phyloP scores from a whole-genome alignment of 53 echinoderm and acorn worm species.

The Holothuria scabra region DNA sequence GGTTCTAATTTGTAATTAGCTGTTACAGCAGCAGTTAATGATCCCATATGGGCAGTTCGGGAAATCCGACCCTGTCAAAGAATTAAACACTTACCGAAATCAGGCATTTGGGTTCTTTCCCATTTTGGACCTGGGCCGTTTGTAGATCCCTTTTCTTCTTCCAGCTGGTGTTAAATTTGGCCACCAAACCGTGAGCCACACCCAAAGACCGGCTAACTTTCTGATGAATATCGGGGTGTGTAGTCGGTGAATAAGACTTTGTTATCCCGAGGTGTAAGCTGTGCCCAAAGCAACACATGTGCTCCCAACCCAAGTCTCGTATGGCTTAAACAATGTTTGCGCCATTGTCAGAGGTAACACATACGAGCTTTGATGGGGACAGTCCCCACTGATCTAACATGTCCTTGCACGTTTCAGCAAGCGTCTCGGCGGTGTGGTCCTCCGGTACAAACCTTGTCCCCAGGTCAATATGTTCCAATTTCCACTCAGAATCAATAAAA shows the following conservation, averaged over 20 bases:
- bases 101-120: too few species aligned
- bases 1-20: too few species aligned
- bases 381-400: constrained; percentile 39
- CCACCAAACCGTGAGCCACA: constrained; percentile 30
- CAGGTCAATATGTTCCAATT: constrained; percentile 31
- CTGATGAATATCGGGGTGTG: constrained; percentile 38
- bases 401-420: constrained; percentile 21
- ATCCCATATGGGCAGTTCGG: too few species aligned
- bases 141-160: too few species aligned
- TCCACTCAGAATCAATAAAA: too few species aligned
- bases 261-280: constrained; percentile 49
- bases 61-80: too few species aligned
- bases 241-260: constrained; percentile 47
- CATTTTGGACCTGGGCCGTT: too few species aligned
- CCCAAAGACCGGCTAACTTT: constrained; percentile 29
- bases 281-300: constrained; percentile 41
- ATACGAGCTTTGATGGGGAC: too few species aligned
- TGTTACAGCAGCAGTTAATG: too few species aligned
- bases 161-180: too few species aligned
- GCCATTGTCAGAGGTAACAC: constrained; percentile 38
- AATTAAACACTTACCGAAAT: too few species aligned
- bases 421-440: constrained; percentile 16
- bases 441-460: constrained; percentile 38
- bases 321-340: constrained; percentile 49
- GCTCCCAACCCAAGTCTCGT: neutral